Conservation (phyloP, 2,888 invertebrate genomes). For the Andrena chrysosceles region DNA sequence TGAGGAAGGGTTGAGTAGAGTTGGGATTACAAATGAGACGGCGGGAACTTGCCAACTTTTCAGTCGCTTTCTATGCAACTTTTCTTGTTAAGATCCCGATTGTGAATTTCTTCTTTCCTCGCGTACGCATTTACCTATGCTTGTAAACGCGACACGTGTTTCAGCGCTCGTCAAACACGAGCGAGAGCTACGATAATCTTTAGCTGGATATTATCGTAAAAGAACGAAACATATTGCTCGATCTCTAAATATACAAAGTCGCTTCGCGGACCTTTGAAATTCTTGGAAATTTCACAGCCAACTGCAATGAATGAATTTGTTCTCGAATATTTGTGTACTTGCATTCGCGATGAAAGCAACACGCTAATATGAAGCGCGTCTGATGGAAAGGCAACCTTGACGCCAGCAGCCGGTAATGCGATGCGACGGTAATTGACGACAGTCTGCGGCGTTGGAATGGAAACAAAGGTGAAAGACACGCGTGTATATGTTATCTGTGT, state of each 20-base stretch:
- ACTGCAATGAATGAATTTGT: not conserved
- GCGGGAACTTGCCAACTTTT: constrained; percentile 72
- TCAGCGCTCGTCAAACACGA: not conserved
- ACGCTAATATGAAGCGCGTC: not conserved
- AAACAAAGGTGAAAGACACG: constrained; percentile 28
- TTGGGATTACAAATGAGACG: constrained; percentile 68
- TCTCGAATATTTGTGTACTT: not conserved
- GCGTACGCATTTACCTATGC: not conserved
- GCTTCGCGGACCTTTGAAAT: no score
- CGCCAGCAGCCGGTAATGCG: constrained; percentile 31
- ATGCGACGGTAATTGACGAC: constrained; percentile 50
- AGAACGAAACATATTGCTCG: no score
- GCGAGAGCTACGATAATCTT: not conserved
- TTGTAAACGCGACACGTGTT: not conserved
- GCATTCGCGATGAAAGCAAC: not conserved
- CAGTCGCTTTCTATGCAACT: constrained; percentile 73
- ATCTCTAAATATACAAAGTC: no score
- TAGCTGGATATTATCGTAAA: not conserved
- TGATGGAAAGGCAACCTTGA: constrained; percentile 21
- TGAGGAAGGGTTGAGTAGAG: constrained; percentile 66
- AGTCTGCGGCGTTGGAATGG: constrained; percentile 58
- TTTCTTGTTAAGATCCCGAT: constrained; percentile 76
- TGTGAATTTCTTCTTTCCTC: constrained; percentile 67
- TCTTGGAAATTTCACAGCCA: no score
- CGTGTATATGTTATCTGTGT: constrained; percentile 7